Percentiles rank a stretch among this genome's conserved stretches.
Conservation (phyloP, 1,140 invertebrate species). For the Trichonephila inaurata region DNA sequence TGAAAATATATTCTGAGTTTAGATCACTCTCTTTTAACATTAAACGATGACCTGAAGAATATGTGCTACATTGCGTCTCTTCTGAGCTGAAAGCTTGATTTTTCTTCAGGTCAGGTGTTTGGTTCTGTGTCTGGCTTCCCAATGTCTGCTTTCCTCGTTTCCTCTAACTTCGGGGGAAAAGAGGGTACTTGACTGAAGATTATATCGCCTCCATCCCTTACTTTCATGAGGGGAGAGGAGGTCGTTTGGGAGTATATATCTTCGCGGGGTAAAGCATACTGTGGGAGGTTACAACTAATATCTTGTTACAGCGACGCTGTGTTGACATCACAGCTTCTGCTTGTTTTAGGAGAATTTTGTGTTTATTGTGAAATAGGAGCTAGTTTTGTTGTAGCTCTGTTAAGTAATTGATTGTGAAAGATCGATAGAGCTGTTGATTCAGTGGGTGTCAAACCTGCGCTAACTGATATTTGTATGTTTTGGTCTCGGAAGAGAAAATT, state of each 20-base stretch:
- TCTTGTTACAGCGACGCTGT: slow-evolving; percentile 12
- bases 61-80: background rate
- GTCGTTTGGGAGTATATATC: background rate
- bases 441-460: background rate
- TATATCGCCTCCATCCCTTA: slow-evolving; percentile 14
- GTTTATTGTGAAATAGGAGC: background rate
- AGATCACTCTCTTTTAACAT: too few relatives aligned
- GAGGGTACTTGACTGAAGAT: slow-evolving; percentile 5
- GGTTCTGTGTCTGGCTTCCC: background rate
- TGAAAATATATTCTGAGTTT: too few relatives aligned
- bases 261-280: background rate
- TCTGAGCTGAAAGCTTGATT: background rate
- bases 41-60: too few relatives aligned
- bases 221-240: background rate
- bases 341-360: slow-evolving; percentile 28
- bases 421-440: background rate
- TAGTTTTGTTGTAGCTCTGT: background rate
- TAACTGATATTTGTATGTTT: background rate
- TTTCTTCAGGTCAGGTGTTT: background rate
- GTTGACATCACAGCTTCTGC: slow-evolving; percentile 36
- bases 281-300: slow-evolving; percentile 32
- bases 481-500: background rate
- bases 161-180: background rate
- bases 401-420: slow-evolving; percentile 6
- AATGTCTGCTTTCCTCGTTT: slow-evolving; percentile 11